phyloP scores from a whole-genome alignment of 2,797 vertebrate species.

The Esox masquinongy region DNA sequence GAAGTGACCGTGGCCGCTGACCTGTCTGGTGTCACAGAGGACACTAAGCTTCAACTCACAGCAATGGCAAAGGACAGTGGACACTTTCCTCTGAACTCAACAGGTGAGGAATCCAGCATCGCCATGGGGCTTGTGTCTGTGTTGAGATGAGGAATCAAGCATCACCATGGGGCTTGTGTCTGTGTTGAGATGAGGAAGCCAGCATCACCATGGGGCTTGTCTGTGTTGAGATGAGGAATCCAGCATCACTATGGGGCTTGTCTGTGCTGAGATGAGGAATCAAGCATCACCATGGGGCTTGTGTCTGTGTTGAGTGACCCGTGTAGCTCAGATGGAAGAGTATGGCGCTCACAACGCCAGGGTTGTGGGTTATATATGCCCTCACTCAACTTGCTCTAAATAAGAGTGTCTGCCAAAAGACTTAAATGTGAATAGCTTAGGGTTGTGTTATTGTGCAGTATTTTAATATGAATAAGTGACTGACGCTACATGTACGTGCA shows the following conservation, averaged over 20 bases:
- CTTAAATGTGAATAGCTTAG: too few relatives aligned
- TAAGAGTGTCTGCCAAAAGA: too few relatives aligned
- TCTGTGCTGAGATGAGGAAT: slow-evolving; percentile 35
- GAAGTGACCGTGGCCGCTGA: slow-evolving; percentile 68
- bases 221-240: too few relatives aligned
- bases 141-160: too few relatives aligned
- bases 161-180: too few relatives aligned
- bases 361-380: too few relatives aligned
- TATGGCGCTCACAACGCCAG: too few relatives aligned
- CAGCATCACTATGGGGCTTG: too few relatives aligned
- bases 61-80: slow-evolving; percentile 75
- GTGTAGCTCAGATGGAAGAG: too few relatives aligned
- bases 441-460: background rate
- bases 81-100: slow-evolving; percentile 60
- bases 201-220: too few relatives aligned
- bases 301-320: background rate
- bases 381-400: too few relatives aligned
- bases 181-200: too few relatives aligned
- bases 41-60: slow-evolving; percentile 60
- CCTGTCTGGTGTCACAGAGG: slow-evolving; percentile 56
- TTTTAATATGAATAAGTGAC: background rate
- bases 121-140: background rate
- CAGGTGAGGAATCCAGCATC: slow-evolving; percentile 58
- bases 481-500: background rate
- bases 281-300: background rate